These are phyloP conservation scores for Drosophila simulans DNA, from an alignment of 1,140 invertebrate species.

Conservation along the genomic window DNA sequence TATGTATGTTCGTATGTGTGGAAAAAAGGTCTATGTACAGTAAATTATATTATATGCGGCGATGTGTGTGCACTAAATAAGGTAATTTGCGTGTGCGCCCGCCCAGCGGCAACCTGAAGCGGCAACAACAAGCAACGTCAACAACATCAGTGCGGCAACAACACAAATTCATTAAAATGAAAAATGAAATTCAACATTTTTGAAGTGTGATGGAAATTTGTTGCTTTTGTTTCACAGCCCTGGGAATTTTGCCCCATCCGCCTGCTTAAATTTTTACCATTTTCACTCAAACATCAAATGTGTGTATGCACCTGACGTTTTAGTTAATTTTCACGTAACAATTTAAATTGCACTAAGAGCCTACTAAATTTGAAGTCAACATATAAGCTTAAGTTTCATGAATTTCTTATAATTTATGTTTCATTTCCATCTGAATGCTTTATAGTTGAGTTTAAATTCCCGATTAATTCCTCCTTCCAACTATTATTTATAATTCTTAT, in stretches of 20 bases:
- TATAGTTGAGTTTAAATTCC: too few species aligned
- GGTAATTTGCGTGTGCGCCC: slow-evolving; percentile 76
- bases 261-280: slow-evolving; percentile 51
- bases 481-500: too few species aligned
- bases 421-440: too few species aligned
- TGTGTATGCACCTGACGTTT: slow-evolving; percentile 1
- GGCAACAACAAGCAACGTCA: slow-evolving; percentile 45
- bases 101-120: slow-evolving; percentile 53
- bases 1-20: neutral
- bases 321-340: neutral
- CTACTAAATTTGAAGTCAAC: too few species aligned
- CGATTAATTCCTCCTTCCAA: too few species aligned
- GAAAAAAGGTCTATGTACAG: slow-evolving; percentile 78
- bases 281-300: slow-evolving; percentile 26
- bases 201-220: slow-evolving; percentile 53
- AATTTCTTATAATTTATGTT: too few species aligned
- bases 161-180: slow-evolving; percentile 82
- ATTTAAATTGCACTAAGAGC: neutral
- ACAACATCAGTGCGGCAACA: slow-evolving; percentile 50
- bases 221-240: slow-evolving; percentile 15
- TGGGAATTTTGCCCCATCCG: neutral
- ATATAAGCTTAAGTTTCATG: too few species aligned
- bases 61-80: slow-evolving; percentile 80
- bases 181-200: slow-evolving; percentile 81
- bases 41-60: slow-evolving; percentile 82